Conservation (phyloP, 2,113 vertebrate genomes). For the Raja brachyura region DNA sequence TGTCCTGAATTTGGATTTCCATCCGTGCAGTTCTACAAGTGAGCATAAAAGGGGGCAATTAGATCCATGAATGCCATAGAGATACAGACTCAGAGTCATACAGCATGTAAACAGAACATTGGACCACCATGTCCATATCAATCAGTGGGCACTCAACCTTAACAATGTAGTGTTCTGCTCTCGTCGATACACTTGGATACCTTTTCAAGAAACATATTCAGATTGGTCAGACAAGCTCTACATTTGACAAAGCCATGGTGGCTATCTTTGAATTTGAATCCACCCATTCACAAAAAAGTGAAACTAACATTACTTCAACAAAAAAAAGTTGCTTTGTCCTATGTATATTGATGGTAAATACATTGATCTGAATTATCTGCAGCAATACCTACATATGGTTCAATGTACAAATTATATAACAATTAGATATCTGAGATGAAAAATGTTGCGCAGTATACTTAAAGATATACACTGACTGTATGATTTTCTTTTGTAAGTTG, state of each 20-base stretch:
- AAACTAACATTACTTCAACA: background rate
- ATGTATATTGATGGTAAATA: background rate
- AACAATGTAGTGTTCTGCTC: too few species aligned
- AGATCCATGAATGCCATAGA: background rate
- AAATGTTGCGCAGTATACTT: background rate
- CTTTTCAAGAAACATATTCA: too few species aligned
- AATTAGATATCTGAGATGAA: background rate
- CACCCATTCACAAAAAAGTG: background rate
- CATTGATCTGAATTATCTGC: background rate
- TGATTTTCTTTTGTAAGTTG: background rate
- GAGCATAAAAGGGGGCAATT: background rate
- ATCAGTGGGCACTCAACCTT: too few species aligned
- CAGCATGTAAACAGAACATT: too few species aligned
- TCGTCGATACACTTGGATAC: too few species aligned
- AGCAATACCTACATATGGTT: background rate
- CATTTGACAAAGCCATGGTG: too few species aligned
- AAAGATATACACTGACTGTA: background rate
- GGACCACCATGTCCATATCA: too few species aligned
- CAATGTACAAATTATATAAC: background rate
- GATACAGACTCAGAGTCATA: background rate
- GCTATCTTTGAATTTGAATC: background rate
- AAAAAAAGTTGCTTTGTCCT: background rate
- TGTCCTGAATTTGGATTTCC: constrained; percentile 29
- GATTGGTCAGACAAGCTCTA: too few species aligned
- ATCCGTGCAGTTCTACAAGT: background rate